Evolutionary conservation across 2,113 vertebrate species (phyloP).

Genomic region (Hippocampus mohnikei): DNA sequence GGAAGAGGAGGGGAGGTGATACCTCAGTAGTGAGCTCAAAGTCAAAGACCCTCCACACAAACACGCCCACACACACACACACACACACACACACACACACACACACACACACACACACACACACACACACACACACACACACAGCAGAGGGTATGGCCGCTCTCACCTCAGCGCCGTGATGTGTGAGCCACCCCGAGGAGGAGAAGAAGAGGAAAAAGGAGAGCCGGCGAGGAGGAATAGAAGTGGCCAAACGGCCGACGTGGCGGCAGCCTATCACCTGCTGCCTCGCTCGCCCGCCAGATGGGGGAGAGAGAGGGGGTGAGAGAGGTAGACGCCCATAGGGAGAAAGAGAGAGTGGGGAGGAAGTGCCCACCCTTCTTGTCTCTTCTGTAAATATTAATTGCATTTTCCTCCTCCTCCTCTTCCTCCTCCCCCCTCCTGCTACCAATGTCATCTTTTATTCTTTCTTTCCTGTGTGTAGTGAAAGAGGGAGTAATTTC

Average conservation of each 20-base stretch:
- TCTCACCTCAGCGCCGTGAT: slow-evolving; percentile 66
- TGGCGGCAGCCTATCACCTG: slow-evolving; percentile 73
- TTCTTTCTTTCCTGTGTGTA: slow-evolving; percentile 70
- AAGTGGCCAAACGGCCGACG: slow-evolving; percentile 69
- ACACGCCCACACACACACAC: slow-evolving; percentile 14
- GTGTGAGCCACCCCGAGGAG: slow-evolving; percentile 55
- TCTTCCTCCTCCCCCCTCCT: slow-evolving; percentile 37
- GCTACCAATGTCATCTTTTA: slow-evolving; percentile 59
- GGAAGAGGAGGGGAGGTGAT: slow-evolving; percentile 50
- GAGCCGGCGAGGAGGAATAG: slow-evolving; percentile 53
- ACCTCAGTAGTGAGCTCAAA: slow-evolving; percentile 38
- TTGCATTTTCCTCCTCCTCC: slow-evolving; percentile 76
- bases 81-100: slow-evolving; percentile 21
- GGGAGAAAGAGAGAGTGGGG: background rate
- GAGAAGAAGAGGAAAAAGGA: slow-evolving; percentile 52
- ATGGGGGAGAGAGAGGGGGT: slow-evolving; percentile 44
- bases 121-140: slow-evolving; percentile 13
- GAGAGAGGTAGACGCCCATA: slow-evolving; percentile 4
- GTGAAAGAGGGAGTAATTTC: slow-evolving; percentile 98
- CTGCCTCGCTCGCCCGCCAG: slow-evolving; percentile 51
- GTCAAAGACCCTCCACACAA: slow-evolving; percentile 45
- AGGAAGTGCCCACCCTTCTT: slow-evolving; percentile 78
- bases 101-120: slow-evolving; percentile 27
- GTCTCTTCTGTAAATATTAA: slow-evolving; percentile 99
- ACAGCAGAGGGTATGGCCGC: slow-evolving; percentile 11